A percentile compares a stretch with the other conserved stretches of the same genome.
These are phyloP conservation scores for Poecile montanus DNA, from an alignment of 2,797 vertebrate genomes.

Conservation along the genomic window DNA sequence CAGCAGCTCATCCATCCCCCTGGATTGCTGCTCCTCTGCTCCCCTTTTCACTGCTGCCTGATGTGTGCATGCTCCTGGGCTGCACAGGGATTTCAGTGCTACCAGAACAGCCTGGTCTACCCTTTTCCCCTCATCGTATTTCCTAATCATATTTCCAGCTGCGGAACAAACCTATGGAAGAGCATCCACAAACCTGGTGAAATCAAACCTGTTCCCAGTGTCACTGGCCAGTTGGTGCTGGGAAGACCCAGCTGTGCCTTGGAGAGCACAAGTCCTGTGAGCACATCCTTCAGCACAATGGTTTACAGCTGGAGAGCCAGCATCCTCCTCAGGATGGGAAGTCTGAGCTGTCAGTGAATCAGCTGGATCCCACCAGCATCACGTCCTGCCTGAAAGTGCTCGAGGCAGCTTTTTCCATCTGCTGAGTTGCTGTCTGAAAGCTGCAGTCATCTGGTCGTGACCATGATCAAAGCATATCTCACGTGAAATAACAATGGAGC, in stretches of 20 bases:
- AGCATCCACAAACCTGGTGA: neutral
- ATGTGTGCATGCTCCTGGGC: neutral
- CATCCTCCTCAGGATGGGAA: neutral
- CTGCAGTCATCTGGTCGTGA: neutral
- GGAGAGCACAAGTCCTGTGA: neutral
- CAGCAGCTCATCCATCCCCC: neutral
- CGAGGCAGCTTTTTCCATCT: neutral
- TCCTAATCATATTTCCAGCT: neutral
- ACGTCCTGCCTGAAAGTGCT: neutral
- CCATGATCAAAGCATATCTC: neutral
- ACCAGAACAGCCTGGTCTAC: neutral
- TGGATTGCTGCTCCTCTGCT: neutral
- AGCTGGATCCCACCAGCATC: neutral
- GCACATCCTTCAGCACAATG: neutral
- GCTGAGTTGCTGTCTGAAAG: neutral
- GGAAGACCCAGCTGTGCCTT: neutral
- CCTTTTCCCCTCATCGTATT: neutral
- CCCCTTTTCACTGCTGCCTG: neutral
- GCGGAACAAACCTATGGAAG: accelerated
- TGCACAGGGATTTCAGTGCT: neutral
- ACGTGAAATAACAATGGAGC: neutral
- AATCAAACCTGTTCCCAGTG: neutral
- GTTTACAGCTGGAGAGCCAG: neutral
- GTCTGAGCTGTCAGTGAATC: neutral
- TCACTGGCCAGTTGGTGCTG: accelerated